Percentiles rank a stretch among this genome's conserved stretches.
Conservation (phyloP, 2,113 vertebrate species). For the Pygoscelis antarcticus region DNA sequence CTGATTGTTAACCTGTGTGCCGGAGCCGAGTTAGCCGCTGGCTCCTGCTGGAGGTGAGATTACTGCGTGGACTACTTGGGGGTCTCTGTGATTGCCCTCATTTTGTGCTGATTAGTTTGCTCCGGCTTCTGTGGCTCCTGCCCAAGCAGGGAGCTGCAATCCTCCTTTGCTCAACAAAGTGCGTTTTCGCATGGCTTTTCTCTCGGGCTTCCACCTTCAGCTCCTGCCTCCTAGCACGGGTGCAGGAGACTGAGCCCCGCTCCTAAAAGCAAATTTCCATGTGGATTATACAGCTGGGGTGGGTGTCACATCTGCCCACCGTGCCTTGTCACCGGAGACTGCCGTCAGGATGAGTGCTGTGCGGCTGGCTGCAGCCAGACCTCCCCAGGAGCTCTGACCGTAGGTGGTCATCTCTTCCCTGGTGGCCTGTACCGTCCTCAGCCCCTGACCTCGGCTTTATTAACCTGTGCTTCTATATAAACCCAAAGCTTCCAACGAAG, state of each 20-base stretch:
- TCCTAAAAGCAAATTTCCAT: neutral
- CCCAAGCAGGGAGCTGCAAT: neutral
- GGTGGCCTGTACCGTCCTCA: neutral
- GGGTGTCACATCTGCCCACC: neutral
- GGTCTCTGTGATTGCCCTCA: neutral
- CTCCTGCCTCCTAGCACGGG: neutral
- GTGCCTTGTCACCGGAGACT: accelerated
- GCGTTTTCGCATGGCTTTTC: neutral
- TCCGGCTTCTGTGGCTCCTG: neutral
- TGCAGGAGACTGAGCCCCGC: accelerated
- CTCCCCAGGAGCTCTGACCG: neutral
- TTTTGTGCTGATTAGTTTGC: neutral
- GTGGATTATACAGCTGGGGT: neutral
- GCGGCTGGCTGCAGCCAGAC: neutral
- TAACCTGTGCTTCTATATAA: neutral
- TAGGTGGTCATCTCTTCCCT: neutral
- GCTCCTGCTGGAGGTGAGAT: neutral
- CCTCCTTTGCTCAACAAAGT: neutral
- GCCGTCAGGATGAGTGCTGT: neutral
- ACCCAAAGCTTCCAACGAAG: neutral
- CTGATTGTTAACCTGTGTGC: neutral
- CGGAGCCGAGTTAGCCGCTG: neutral
- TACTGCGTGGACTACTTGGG: neutral
- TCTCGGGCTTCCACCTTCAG: neutral
- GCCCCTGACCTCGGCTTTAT: neutral